These are phyloP conservation scores for Petrophora chlorosata DNA, from an alignment of 2,888 invertebrate genomes.

Conservation along the genomic window DNA sequence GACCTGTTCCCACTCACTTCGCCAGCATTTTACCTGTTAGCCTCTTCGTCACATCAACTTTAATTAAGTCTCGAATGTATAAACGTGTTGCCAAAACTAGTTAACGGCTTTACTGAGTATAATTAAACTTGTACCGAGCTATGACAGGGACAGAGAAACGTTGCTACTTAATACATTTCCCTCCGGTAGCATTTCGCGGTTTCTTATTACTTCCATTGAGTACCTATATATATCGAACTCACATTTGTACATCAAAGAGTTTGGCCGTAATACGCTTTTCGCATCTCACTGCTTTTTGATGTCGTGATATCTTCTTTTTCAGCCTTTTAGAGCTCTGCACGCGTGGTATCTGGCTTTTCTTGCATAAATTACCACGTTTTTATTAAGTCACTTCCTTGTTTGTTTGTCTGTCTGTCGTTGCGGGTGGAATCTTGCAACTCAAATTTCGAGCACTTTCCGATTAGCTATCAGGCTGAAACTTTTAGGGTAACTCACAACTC, in stretches of 20 bases:
- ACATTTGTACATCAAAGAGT: conserved; percentile 39
- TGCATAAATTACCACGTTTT: too few relatives aligned
- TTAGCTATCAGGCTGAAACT: too few relatives aligned
- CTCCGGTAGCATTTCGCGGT: conserved; percentile 11
- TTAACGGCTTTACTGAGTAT: conserved; percentile 63
- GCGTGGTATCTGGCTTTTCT: conserved; percentile 8
- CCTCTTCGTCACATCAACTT: conserved; percentile 48
- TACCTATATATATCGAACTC: conserved; percentile 31
- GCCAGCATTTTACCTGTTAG: conserved; percentile 23
- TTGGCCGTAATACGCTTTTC: conserved; percentile 40
- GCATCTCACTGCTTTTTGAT: conserved; percentile 37
- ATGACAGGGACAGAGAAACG: conserved; percentile 46
- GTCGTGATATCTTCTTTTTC: conserved; percentile 35
- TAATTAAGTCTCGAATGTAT: conserved; percentile 65
- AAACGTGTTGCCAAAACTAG: conserved; percentile 71
- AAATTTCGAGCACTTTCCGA: too few relatives aligned
- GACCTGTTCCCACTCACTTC: conserved; percentile 2
- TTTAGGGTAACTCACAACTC: too few relatives aligned
- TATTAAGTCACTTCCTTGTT: too few relatives aligned
- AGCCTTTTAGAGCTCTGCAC: conserved; percentile 32
- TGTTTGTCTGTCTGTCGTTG: too few relatives aligned
- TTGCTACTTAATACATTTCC: conserved; percentile 2
- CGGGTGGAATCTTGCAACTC: too few relatives aligned
- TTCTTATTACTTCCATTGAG: conserved; percentile 30
- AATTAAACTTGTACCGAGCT: conserved; percentile 64